Evolutionary conservation across 2,888 invertebrate genomes (phyloP).

Genomic region (Heteromurus nitidus): DNA sequence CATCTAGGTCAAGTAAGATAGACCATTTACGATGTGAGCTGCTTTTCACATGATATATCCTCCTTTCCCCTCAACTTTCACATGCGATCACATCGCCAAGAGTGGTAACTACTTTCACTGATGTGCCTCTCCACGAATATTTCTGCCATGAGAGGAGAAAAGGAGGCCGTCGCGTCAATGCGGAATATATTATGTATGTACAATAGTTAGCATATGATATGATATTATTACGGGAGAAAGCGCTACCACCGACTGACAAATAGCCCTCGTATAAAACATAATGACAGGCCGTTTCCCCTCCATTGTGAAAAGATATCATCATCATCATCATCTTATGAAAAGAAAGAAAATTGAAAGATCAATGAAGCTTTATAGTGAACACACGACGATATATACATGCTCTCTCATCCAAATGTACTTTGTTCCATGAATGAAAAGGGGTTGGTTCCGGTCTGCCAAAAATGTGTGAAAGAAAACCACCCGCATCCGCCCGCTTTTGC

Average conservation of each 20-base stretch:
- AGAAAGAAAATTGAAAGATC: slow-evolving; percentile 46
- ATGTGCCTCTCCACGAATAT: slow-evolving; percentile 45
- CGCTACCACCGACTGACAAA: slow-evolving; percentile 17
- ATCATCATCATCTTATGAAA: slow-evolving; percentile 18
- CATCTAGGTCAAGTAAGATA: slow-evolving; percentile 46
- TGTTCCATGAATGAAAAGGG: slow-evolving; percentile 52
- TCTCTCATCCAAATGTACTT: too few relatives aligned
- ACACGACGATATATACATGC: neutral
- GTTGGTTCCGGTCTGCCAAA: slow-evolving; percentile 49
- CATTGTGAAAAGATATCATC: slow-evolving; percentile 21
- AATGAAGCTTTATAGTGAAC: slow-evolving; percentile 21
- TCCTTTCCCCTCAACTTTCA: neutral
- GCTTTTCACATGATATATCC: slow-evolving; percentile 23
- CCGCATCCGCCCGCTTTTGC: slow-evolving; percentile 53
- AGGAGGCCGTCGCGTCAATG: slow-evolving; percentile 54
- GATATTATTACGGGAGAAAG: too few relatives aligned
- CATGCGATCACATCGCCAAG: neutral
- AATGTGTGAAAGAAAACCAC: slow-evolving; percentile 48
- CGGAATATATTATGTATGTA: slow-evolving; percentile 26
- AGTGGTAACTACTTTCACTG: slow-evolving; percentile 65
- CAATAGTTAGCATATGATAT: too few relatives aligned
- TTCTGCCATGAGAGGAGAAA: slow-evolving; percentile 22
- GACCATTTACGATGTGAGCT: too few relatives aligned
- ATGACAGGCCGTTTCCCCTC: slow-evolving; percentile 37
- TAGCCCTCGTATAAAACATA: slow-evolving; percentile 47